These are phyloP conservation scores for Cichladusa arquata DNA, from an alignment of 2,113 vertebrate species.

Conservation along the genomic window DNA sequence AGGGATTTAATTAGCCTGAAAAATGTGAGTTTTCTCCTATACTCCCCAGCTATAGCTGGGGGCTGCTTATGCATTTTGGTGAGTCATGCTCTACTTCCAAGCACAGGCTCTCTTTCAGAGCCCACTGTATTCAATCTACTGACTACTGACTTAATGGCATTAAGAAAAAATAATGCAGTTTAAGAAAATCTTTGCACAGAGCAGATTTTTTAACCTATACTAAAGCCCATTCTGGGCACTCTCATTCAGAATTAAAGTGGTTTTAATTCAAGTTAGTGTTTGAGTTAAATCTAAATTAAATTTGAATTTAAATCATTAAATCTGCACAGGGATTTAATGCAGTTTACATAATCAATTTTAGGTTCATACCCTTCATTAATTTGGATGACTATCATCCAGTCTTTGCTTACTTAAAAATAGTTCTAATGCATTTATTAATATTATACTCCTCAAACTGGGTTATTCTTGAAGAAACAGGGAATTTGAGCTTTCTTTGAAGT, in stretches of 20 bases:
- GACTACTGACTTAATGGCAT: background rate
- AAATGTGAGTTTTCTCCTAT: background rate
- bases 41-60: background rate
- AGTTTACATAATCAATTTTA: constrained; percentile 69
- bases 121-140: background rate
- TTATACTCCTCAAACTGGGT: constrained; percentile 29
- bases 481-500: constrained; percentile 40
- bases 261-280: constrained; percentile 63
- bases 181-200: constrained; percentile 43
- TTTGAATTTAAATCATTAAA: constrained; percentile 71
- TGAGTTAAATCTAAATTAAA: constrained; percentile 69
- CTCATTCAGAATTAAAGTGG: constrained; percentile 52
- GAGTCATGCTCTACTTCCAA: background rate
- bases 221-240: constrained; percentile 6
- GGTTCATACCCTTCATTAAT: constrained; percentile 65
- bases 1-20: background rate
- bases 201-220: constrained; percentile 26
- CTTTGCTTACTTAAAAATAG: constrained; percentile 67
- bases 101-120: background rate
- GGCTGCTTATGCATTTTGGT: constrained; percentile 4
- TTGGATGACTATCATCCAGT: constrained; percentile 54
- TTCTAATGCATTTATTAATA: constrained; percentile 65
- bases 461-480: constrained; percentile 37
- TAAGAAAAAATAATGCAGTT: background rate
- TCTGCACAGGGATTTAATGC: constrained; percentile 36